Evolutionary conservation across 2,113 vertebrate species (phyloP).

Genomic region (Spheniscus mendiculus): DNA sequence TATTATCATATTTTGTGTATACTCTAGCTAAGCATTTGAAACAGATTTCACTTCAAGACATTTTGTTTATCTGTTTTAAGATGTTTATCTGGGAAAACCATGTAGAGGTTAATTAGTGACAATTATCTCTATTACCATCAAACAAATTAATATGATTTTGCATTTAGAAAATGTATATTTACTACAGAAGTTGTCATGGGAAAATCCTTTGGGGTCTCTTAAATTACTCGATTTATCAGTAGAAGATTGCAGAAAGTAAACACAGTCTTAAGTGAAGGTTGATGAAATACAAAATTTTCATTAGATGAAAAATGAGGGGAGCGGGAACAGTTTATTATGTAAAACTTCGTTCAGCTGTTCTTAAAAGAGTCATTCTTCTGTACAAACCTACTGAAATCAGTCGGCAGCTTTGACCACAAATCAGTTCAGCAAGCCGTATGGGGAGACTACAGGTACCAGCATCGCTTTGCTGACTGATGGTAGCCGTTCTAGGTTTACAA

Average conservation of each 20-base stretch:
- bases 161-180: conserved; percentile 23
- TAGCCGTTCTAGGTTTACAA: background rate
- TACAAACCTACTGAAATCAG: background rate
- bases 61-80: conserved; percentile 16
- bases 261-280: background rate
- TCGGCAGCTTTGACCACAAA: background rate
- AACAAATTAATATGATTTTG: conserved; percentile 32
- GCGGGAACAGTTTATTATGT: background rate
- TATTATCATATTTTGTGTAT: background rate
- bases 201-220: background rate
- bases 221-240: background rate
- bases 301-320: background rate
- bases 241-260: background rate
- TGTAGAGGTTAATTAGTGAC: conserved; percentile 18
- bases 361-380: background rate
- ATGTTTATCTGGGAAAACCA: conserved; percentile 1
- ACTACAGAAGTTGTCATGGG: background rate
- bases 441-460: background rate
- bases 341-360: background rate
- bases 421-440: background rate
- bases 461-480: background rate
- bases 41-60: background rate
- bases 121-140: conserved; percentile 14
- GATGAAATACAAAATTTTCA: background rate
- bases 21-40: background rate